phyloP scores from a whole-genome alignment of 2,888 invertebrate species.

The Phania funesta region DNA sequence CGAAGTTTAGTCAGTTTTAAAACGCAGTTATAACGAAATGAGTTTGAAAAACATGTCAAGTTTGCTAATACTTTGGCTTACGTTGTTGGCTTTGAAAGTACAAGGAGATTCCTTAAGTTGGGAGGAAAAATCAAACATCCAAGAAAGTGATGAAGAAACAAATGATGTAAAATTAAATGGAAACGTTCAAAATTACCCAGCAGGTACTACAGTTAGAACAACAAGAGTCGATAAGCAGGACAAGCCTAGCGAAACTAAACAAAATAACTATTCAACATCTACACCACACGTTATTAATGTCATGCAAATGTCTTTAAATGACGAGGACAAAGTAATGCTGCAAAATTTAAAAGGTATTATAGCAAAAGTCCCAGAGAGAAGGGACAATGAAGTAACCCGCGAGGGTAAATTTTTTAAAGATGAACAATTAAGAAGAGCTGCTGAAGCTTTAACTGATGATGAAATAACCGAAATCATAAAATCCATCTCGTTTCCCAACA shows the following conservation, averaged over 20 bases:
- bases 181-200: not conserved
- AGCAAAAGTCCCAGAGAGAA: slow-evolving; percentile 7
- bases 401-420: slow-evolving; percentile 43
- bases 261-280: not conserved
- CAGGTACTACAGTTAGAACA: too few species aligned
- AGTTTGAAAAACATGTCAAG: slow-evolving; percentile 10
- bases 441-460: slow-evolving; percentile 64
- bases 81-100: not conserved
- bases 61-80: not conserved
- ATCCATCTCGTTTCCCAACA: slow-evolving; percentile 66
- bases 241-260: not conserved
- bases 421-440: slow-evolving; percentile 32
- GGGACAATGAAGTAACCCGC: not conserved
- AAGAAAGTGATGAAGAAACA: not conserved
- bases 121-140: not conserved
- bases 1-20: slow-evolving; percentile 56
- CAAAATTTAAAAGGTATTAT: slow-evolving; percentile 53
- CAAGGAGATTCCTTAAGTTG: not conserved
- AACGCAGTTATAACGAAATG: slow-evolving; percentile 40
- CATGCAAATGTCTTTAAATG: slow-evolving; percentile 56
- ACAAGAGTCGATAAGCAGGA: not conserved
- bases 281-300: not conserved
- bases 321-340: slow-evolving; percentile 57
- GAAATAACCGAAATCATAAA: slow-evolving; percentile 68
- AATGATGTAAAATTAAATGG: not conserved